phyloP scores from a whole-genome alignment of 2,888 invertebrate genomes.

The Leistus spinibarbis region DNA sequence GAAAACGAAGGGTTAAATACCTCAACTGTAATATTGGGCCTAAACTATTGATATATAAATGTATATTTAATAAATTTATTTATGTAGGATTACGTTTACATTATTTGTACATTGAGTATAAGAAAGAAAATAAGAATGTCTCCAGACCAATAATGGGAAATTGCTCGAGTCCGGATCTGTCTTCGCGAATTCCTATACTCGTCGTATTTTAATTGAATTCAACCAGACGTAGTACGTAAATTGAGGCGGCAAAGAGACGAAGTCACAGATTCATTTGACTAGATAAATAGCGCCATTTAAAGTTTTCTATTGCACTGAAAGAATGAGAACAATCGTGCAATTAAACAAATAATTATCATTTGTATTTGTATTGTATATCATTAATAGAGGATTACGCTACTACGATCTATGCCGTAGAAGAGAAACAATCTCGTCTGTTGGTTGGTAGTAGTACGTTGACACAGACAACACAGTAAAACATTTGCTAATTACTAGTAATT shows the following conservation, averaged over 20 bases:
- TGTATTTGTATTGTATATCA: conserved; percentile 39
- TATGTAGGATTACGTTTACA: too few relatives aligned
- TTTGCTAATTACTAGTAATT: conserved; percentile 11
- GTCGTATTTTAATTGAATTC: conserved; percentile 34
- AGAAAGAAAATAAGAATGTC: too few relatives aligned
- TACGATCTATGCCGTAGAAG: conserved; percentile 13
- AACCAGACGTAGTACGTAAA: conserved; percentile 23
- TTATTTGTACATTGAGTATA: too few relatives aligned
- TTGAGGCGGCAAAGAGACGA: conserved; percentile 10
- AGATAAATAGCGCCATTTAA: conserved; percentile 38
- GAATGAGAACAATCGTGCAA: conserved; percentile 28
- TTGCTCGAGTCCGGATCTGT: conserved; percentile 6
- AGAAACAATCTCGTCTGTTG: conserved; percentile 8
- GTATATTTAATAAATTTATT: too few relatives aligned
- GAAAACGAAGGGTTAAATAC: too few relatives aligned
- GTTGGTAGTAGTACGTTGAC: neutral
- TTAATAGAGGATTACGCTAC: conserved; percentile 21
- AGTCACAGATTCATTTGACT: conserved; percentile 32
- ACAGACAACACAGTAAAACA: neutral
- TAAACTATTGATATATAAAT: too few relatives aligned
- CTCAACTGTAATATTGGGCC: too few relatives aligned
- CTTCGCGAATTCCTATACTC: conserved; percentile 11
- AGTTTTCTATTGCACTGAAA: conserved; percentile 23
- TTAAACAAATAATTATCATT: conserved; percentile 38
- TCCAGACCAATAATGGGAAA: neutral